Evolutionary conservation across 2,797 vertebrate species (phyloP), one percentile per base, ranked within the genome.

Genomic region (Tenualosa thibaudeaui): DNA sequence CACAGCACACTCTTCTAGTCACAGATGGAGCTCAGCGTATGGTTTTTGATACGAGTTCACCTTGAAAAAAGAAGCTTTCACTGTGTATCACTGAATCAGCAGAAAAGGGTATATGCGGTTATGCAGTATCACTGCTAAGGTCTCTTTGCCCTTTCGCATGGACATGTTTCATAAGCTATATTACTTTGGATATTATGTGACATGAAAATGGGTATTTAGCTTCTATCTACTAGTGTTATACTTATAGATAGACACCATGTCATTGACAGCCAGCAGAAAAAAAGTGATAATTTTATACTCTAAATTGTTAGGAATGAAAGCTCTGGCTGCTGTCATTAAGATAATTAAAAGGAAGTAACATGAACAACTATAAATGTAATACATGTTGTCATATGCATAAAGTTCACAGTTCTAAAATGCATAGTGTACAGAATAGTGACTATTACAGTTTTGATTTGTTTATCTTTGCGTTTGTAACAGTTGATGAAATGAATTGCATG

Each of bases 21-120:
- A 46, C 71, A 78, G 40, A 78, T 78, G 71, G 71, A 46, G 15
- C 71, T 43, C 17, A 43, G 37, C 71, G 46, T 78, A 78, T 78
- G 40, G 71, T 78, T 46, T 78, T 22, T 43, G 71, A 78, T 78
- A 17, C 10, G 40, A 46, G 71, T 78, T 78, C 71, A 78, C 71
- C 71, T 78, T 78, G 71, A 46, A 22, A 43, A 75, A 6, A 43
- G 1, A 78, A 46, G 8, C 37, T 46, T 43, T 71, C 26, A 43
- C 71, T 43, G 71, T 19, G 40, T 1, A 22, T 78, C 13, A 37
- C 71, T 78, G 71, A 78, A 78, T 78, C 71, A 46, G 40, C 71
- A 19, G 17, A 78, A 78, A 46, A 46, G 46, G 40, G 37, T 75
- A 17, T 46, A 46, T 78, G 71, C 15, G 37, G 17, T 78, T 78